Evolutionary conservation across 2,113 vertebrate genomes (phyloP), one percentile per base, ranked within the genome.

Genomic region (Seriola rivoliana): DNA sequence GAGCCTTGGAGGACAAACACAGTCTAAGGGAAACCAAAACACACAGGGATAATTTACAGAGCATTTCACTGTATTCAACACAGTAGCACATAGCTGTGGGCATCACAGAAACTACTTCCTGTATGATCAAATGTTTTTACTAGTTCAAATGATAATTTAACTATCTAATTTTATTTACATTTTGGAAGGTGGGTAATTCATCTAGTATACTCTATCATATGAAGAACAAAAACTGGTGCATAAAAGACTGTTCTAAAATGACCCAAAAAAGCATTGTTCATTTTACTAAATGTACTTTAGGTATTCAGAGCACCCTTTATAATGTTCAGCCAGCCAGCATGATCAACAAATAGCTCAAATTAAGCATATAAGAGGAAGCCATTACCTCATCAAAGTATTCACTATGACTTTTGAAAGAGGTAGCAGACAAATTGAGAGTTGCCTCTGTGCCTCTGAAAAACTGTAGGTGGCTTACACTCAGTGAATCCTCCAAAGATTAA

Each of bases 361-460:
- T 72, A 79, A 83, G 71, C 78, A 85, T 78, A 60, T 73, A 81
- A 82, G 75, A 82, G 68, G 75, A 89, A 75, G 80, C 68, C 86
- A 69, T 82, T 77, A 75, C 77, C 82, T 89, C 78, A 54, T 91
- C 76, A 82, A 55, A 81, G 70, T 86, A 71, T 77, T 90, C 48
- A 55, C 82, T 86, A 80, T 80, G 75, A 83, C 76, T 88, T 88
- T 83, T 82, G 77, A 87, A 84, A 88, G 89, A 92, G 82, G 90
- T 91, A 93, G 86, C 92, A 90, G 91, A 91, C 90, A 92, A 93
- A 93, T 92, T 91, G 93, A 94, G 93, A 92, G 90, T 91, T 92
- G 91, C 93, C 84, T 93, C 89, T 90, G 88, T 91, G 92, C 92
- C 91, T 92, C 92, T 92, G 89, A 89, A 78, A 83, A 88, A 89